Percentiles rank a stretch among this genome's conserved stretches.
These are phyloP conservation scores for Hirtodrosophila alboralis DNA, from an alignment of 2,888 invertebrate genomes.

Conservation along the genomic window DNA sequence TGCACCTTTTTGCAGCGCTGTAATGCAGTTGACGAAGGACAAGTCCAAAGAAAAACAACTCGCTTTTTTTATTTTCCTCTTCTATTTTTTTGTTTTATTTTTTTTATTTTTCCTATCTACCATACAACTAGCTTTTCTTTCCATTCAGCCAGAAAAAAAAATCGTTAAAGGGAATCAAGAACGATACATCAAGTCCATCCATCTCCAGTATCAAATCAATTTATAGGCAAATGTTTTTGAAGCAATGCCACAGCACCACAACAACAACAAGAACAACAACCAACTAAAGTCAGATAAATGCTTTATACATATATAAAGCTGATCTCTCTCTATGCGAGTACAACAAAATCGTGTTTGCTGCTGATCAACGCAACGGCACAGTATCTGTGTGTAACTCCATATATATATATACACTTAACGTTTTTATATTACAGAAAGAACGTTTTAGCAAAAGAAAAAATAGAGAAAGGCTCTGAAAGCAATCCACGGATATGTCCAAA, in stretches of 20 bases:
- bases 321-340: background rate
- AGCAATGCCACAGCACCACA: conserved; percentile 41
- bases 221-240: conserved; percentile 24
- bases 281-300: conserved; percentile 8
- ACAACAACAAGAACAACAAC: conserved; percentile 36
- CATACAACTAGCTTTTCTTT: conserved; percentile 27
- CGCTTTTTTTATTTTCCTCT: conserved; percentile 26
- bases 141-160: conserved; percentile 58
- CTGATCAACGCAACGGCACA: too few species aligned
- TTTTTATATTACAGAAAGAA: conserved; percentile 63
- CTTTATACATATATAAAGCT: conserved; percentile 3
- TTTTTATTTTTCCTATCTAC: too few species aligned
- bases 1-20: conserved; percentile 18
- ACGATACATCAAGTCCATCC: conserved; percentile 79
- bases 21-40: too few species aligned
- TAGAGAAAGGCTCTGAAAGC: too few species aligned
- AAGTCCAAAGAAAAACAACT: too few species aligned
- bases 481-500: too few species aligned
- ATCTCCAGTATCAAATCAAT: too few species aligned
- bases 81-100: too few species aligned
- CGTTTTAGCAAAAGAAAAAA: conserved; percentile 33
- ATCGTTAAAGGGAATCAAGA: conserved; percentile 81
- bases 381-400: too few species aligned
- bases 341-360: conserved; percentile 19
- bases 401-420: conserved; percentile 56